Evolutionary conservation across 2,797 vertebrate genomes (phyloP).

Genomic region (Neoniphon sammara): DNA sequence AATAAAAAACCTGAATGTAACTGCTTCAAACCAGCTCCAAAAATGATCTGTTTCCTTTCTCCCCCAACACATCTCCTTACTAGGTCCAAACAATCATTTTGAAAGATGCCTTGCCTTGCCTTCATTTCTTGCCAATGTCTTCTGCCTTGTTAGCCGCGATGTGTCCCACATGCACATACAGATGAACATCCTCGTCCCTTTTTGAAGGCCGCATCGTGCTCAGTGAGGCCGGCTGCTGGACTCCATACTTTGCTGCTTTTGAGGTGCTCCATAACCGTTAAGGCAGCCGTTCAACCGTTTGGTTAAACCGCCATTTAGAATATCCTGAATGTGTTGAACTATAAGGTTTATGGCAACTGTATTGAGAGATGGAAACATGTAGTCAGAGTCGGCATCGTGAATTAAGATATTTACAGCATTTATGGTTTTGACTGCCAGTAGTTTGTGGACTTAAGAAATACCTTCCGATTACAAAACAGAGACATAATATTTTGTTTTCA

Average conservation of each 20-base stretch:
- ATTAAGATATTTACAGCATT: neutral
- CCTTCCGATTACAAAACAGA: conserved; percentile 52
- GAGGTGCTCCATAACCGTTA: conserved; percentile 81
- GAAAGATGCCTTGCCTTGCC: conserved; percentile 46
- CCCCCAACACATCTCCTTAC: conserved; percentile 10
- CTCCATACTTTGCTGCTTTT: conserved; percentile 87
- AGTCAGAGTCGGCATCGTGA: neutral
- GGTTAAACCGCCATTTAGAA: conserved; percentile 90
- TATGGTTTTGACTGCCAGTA: too few species aligned
- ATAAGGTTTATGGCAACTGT: conserved; percentile 97
- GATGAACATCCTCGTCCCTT: conserved; percentile 17
- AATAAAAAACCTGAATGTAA: conserved; percentile 39
- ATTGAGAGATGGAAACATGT: conserved; percentile 14
- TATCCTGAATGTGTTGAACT: conserved; percentile 98
- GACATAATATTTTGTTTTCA: conserved; percentile 30
- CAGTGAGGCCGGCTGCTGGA: conserved; percentile 92
- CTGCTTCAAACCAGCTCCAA: conserved; percentile 36
- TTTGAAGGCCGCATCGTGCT: conserved; percentile 59
- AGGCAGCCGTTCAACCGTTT: conserved; percentile 89
- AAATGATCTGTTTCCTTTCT: conserved; percentile 23
- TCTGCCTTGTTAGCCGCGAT: conserved; percentile 43
- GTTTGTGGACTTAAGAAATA: neutral
- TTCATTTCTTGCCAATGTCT: conserved; percentile 47
- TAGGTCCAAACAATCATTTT: conserved; percentile 35
- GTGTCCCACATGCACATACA: conserved; percentile 48